Conservation (phyloP, 2,888 invertebrate species). For the Diogma glabrata region DNA sequence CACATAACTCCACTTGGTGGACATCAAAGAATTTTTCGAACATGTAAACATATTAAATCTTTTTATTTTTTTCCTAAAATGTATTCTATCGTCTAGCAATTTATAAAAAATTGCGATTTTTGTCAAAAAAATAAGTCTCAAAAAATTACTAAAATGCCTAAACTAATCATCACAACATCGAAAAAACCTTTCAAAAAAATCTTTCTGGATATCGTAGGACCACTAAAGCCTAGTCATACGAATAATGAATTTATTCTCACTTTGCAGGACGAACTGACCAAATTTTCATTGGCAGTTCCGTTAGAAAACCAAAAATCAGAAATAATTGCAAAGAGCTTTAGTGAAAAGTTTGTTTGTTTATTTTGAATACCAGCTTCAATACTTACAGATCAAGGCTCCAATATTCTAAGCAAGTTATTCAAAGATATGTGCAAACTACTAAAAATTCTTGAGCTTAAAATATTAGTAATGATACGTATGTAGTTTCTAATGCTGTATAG, state of each 20-base stretch:
- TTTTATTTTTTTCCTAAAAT: no score
- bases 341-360: not conserved
- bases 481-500: no score
- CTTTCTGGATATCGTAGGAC: constrained; percentile 1
- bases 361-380: not conserved
- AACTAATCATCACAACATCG: no score
- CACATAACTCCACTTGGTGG: no score
- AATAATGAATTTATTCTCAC: constrained; percentile 21
- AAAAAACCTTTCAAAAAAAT: not conserved
- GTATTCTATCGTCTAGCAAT: no score
- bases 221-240: not conserved
- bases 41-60: no score
- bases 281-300: constrained; percentile 25
- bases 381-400: not conserved
- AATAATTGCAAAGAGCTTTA: constrained; percentile 22
- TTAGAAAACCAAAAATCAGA: constrained; percentile 25
- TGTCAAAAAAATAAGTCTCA: no score
- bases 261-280: constrained; percentile 26
- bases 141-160: no score
- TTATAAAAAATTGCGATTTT: no score
- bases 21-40: no score
- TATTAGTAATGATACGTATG: no score
- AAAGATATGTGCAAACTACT: constrained; percentile 20
- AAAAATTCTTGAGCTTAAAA: constrained; percentile 24
- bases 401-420: not conserved